phyloP scores from a whole-genome alignment of 1,140 invertebrate species.

The Centruroides vittatus region DNA sequence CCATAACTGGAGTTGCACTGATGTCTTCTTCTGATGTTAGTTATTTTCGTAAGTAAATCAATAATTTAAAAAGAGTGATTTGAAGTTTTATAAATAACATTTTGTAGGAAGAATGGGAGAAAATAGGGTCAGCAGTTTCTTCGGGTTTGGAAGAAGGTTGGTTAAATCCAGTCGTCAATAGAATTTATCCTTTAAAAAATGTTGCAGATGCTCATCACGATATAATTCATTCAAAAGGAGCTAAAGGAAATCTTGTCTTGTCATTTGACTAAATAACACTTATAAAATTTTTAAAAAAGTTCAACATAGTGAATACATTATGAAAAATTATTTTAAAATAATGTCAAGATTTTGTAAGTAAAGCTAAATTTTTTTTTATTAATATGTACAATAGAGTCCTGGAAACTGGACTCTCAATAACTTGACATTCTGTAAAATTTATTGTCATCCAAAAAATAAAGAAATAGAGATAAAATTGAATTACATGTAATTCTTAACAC shows the following conservation, averaged over 20 bases:
- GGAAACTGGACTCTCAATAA: no score
- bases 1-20: constrained; percentile 33
- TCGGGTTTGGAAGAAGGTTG: constrained; percentile 32
- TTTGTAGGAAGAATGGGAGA: constrained; percentile 31
- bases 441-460: no score
- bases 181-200: constrained; percentile 32
- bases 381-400: no score
- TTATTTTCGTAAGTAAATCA: constrained; percentile 1
- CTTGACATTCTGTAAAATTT: no score
- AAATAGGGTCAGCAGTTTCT: constrained; percentile 27
- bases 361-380: no score
- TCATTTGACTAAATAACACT: neutral
- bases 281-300: no score
- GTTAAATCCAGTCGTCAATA: constrained; percentile 34
- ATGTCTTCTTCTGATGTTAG: constrained; percentile 27
- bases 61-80: neutral
- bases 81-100: neutral
- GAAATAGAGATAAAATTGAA: no score
- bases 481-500: no score
- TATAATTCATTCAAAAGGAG: constrained; percentile 22
- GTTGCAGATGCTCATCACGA: constrained; percentile 27
- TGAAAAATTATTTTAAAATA: no score
- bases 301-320: no score
- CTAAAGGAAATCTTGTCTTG: constrained; percentile 27
- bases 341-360: no score